Base-by-base conservation (phyloP, 2,888 invertebrate genomes). In the Drosophila nr. perissopoda region DNA sequence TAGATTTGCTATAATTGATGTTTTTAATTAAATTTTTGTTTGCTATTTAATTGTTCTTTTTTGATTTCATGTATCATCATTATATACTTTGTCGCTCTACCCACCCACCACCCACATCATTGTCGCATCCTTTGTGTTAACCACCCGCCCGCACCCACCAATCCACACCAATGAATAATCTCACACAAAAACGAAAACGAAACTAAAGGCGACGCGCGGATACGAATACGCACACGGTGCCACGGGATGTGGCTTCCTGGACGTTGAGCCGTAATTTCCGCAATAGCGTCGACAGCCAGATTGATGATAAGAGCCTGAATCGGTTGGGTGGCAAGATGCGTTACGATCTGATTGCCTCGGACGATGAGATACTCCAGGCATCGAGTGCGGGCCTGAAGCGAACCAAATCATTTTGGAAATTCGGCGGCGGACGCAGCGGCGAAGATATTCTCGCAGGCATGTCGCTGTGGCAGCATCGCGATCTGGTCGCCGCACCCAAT, bases 361-460 rank as follows among this genome's bases (percentile, higher is more conserved):
- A 92, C 66, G 93, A 93, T 76, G 92, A 92, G 74, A 89, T 93
- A 8, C 78, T 92, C 51, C 91, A 92, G 67, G 95, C 95, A 0
- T 92, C 92, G 8, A 89, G 89, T 66, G 95, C 96, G 69, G 94
- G 94, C 82, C 95, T 97, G 0, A 97, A 97, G 89, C 94, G 97
- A 54, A 97, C 97, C 0, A 97, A 97, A 91, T 97, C 97, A 0
- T 96, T 97, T 91, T 97, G 97, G 97, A 96, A 96, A 88, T 97
- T 97, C 86, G 96, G 97, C 29, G 88, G 89, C 11, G 92, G 91
- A 21, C 91, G 91, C n/a, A 95, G 96, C 5, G 95, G 96, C 3
- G 95, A 96, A 64, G 97, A 97, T 73, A 96, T 97, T 59, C 94
- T 97, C 86, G 97, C 97, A 88, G 97, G 97, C 0, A 97, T 97